A percentile compares a stretch with the other conserved stretches of the same genome.
These are phyloP conservation scores for Vespertilio murinus DNA, from an alignment of 2,797 vertebrate species.

Conservation along the genomic window DNA sequence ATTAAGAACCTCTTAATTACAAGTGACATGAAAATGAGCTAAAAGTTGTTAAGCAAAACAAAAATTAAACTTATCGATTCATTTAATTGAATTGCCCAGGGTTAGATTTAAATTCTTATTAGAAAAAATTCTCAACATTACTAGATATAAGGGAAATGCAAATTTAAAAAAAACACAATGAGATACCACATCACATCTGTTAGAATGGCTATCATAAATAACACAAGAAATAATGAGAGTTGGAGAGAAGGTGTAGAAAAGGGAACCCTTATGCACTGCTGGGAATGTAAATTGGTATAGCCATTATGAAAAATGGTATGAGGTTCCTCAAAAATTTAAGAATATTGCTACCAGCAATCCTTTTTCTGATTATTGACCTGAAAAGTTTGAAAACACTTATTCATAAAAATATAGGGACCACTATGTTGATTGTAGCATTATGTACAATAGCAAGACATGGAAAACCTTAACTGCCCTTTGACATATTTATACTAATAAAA, in stretches of 20 bases:
- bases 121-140: neutral
- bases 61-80: neutral
- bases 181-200: neutral
- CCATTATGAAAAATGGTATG: neutral
- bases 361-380: neutral
- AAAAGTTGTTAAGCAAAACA: neutral
- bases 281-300: neutral
- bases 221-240: neutral
- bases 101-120: neutral
- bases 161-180: neutral
- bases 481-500: neutral
- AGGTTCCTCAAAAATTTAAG: neutral
- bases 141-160: neutral
- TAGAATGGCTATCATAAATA: neutral
- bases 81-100: neutral
- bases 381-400: neutral
- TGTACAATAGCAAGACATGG: neutral
- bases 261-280: neutral
- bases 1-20: neutral
- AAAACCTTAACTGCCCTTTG: neutral
- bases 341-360: neutral
- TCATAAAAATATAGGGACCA: neutral
- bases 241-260: neutral
- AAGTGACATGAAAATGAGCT: neutral
- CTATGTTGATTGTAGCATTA: neutral